Evolutionary conservation across 2,113 vertebrate species (phyloP).

Genomic region (Thamnophis sirtalis): DNA sequence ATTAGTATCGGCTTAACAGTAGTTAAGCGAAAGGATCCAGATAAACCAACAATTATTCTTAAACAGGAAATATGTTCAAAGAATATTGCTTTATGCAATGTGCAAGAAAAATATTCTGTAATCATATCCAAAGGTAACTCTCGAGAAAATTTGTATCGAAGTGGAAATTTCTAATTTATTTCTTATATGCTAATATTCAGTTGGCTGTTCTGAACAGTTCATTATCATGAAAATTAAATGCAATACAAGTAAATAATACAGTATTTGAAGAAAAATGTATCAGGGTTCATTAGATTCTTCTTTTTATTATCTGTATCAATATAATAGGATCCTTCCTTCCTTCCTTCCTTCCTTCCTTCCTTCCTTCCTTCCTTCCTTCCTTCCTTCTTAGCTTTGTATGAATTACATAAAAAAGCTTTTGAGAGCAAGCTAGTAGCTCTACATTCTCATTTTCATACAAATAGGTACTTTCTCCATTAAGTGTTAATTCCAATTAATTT

Average conservation of each 20-base stretch:
- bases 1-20: slow-evolving; percentile 56
- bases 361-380: slow-evolving; percentile 22
- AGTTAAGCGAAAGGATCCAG: slow-evolving; percentile 54
- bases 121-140: slow-evolving; percentile 53
- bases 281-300: slow-evolving; percentile 61
- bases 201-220: slow-evolving; percentile 57
- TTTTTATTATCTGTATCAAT: slow-evolving; percentile 46
- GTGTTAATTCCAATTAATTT: not conserved
- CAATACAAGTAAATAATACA: slow-evolving; percentile 59
- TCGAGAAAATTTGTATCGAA: slow-evolving; percentile 57
- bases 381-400: slow-evolving; percentile 35
- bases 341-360: not conserved
- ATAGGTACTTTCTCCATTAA: slow-evolving; percentile 2
- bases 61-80: slow-evolving; percentile 48
- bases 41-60: slow-evolving; percentile 60
- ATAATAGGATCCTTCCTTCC: slow-evolving; percentile 51
- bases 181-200: slow-evolving; percentile 54
- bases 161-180: slow-evolving; percentile 56
- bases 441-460: slow-evolving; percentile 37
- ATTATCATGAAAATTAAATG: slow-evolving; percentile 64
- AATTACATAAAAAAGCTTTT: slow-evolving; percentile 42
- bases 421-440: slow-evolving; percentile 33
- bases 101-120: slow-evolving; percentile 50
- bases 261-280: slow-evolving; percentile 42
- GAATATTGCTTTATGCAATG: slow-evolving; percentile 45